phyloP scores from a whole-genome alignment of 92 coral and sea anemone genomes.

The Porites cylindrica region DNA sequence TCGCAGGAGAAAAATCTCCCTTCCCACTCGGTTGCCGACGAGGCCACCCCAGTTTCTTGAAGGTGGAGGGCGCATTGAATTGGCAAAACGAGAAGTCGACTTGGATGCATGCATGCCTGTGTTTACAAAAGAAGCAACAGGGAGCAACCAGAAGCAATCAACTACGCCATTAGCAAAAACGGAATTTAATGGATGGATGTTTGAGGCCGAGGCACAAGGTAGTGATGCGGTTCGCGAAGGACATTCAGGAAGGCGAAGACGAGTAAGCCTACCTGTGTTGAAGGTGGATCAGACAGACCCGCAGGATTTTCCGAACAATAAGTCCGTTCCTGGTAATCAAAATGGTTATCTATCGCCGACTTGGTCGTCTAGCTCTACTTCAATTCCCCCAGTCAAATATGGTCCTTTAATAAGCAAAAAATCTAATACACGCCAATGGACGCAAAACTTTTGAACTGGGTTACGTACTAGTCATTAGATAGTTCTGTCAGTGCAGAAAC shows the following conservation, averaged over 20 bases:
- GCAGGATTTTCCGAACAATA: background rate
- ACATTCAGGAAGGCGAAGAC: slow-evolving; percentile 8
- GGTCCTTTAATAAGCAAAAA: slow-evolving; percentile 3
- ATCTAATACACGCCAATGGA: slow-evolving; percentile 5
- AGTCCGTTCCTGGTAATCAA: background rate
- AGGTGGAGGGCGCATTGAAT: slow-evolving; percentile 19
- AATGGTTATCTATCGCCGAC: slow-evolving; percentile 2
- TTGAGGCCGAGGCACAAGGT: background rate
- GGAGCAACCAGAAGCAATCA: background rate
- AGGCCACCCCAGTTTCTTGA: slow-evolving; percentile 24
- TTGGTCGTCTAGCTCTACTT: background rate
- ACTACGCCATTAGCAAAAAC: background rate
- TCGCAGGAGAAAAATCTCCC: background rate
- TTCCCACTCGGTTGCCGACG: background rate
- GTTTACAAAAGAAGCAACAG: slow-evolving; percentile 10
- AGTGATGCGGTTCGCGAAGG: background rate
- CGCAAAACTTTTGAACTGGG: background rate
- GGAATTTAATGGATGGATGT: slow-evolving; percentile 37
- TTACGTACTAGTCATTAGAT: background rate
- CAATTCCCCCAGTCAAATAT: slow-evolving; percentile 16
- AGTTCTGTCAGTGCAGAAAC: too few relatives aligned
- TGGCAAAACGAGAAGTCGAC: slow-evolving; percentile 32
- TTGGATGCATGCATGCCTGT: slow-evolving; percentile 30
- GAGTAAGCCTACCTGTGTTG: slow-evolving; percentile 25
- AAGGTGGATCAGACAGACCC: slow-evolving; percentile 17